Base-by-base conservation (phyloP, 2,797 vertebrate species). In the Clamator glandarius region DNA sequence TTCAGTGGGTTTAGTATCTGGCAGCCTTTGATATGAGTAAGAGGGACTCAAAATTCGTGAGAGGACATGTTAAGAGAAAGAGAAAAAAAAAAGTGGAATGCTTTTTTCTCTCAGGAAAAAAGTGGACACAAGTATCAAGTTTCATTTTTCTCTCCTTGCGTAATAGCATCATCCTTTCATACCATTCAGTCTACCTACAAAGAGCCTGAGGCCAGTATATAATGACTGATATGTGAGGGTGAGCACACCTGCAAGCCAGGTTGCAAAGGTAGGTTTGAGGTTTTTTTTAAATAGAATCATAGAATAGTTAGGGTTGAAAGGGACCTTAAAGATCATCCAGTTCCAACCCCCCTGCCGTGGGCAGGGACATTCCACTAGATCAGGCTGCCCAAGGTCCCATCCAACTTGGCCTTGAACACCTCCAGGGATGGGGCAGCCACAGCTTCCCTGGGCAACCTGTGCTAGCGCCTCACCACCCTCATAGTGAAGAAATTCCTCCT, bases 1-100 rank as follows among this genome's bases (percentile, higher is more conserved):
- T 62, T 90, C 41, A 78, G 41, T 72, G 36, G 39, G 55, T 73
- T 85, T 94, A 58, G 23, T 85, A 31, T 92, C 75, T 95, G 92
- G 42, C 75, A 81, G 76, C 31, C 23, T 83, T 68, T 84, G 81
- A 57, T 88, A 48, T 70, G 63, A 70, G 35, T 44, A 44, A 16
- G 42, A 44, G 42, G 18, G 42, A 44, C 44, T 15, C 42, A 81
- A 78, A 89, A 70, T 72, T 75, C 14, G 2, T 80, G 76, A 69
- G 28, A 36, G 36, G 28, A n/a, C 35, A n/a, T 36, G 31, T 68
- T 81, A 75, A 68, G 29, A 61, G n/a, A 85, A 87, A 62, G n/a
- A n/a, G n/a, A 31, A 44, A 70, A 52, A 20, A 68, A 83, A 72
- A 42, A 5, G 14, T 24, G 42, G 16, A 51, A 58, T 50, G n/a